A percentile compares a stretch with the other conserved stretches of the same genome.
Conservation (phyloP, 2,888 invertebrate species). For the Molanna angustata region DNA sequence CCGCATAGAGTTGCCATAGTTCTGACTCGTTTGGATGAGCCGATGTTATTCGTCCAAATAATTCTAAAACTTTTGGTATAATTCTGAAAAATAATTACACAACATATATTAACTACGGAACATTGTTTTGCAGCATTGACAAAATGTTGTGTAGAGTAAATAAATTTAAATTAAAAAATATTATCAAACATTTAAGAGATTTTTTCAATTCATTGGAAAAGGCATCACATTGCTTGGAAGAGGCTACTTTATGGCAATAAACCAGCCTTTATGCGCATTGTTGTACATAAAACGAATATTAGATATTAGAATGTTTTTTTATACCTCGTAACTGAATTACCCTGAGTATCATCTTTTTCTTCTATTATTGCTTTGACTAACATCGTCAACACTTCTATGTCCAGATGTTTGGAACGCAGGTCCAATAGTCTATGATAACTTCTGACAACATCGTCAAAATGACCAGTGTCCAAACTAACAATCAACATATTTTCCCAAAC, state of each 20-base stretch:
- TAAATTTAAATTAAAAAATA: no score
- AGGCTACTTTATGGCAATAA: no score
- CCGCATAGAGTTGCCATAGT: slow-evolving; percentile 81
- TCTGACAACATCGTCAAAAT: slow-evolving; percentile 80
- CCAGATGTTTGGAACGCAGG: slow-evolving; percentile 75
- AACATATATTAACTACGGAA: no score
- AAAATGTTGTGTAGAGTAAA: no score
- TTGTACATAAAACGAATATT: no score
- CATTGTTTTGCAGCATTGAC: no score
- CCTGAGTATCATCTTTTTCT: slow-evolving; percentile 61
- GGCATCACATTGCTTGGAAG: no score
- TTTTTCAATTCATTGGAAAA: no score
- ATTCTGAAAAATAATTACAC: slow-evolving; percentile 46
- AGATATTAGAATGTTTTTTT: no score
- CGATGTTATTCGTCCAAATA: slow-evolving; percentile 73
- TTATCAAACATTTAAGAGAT: no score
- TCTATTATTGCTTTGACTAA: slow-evolving; percentile 68
- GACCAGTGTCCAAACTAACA: slow-evolving; percentile 81
- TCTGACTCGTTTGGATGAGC: slow-evolving; percentile 66
- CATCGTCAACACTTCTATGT: slow-evolving; percentile 70
- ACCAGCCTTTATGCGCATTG: no score
- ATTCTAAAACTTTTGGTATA: slow-evolving; percentile 58
- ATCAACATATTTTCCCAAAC: slow-evolving; percentile 93
- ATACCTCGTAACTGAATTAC: slow-evolving; percentile 43
- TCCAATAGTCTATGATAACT: slow-evolving; percentile 85